Conservation (phyloP, 2,888 invertebrate species). For the Heliothis peltigera region DNA sequence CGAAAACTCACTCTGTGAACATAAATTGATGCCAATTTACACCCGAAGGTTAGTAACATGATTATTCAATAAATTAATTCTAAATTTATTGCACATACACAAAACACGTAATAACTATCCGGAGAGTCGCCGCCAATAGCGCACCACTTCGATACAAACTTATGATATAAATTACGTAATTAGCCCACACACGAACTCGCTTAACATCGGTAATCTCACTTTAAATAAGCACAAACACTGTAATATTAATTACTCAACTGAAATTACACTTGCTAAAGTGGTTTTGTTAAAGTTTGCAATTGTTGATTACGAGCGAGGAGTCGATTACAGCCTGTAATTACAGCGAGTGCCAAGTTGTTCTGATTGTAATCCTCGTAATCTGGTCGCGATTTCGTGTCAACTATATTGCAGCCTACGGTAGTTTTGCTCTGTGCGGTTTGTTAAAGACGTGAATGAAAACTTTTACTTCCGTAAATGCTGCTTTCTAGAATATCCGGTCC, state of each 20-base stretch:
- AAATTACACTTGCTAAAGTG: slow-evolving; percentile 73
- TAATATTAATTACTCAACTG: slow-evolving; percentile 74
- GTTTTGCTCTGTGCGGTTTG: background rate
- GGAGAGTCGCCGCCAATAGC: slow-evolving; percentile 28
- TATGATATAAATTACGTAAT: slow-evolving; percentile 62
- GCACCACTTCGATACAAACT: slow-evolving; percentile 57
- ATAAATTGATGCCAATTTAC: background rate
- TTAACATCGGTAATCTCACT: slow-evolving; percentile 58
- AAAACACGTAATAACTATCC: slow-evolving; percentile 19
- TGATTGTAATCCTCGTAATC: slow-evolving; percentile 67
- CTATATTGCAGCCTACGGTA: slow-evolving; percentile 8
- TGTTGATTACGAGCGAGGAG: slow-evolving; percentile 68
- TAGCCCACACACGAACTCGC: slow-evolving; percentile 51
- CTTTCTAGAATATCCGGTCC: background rate
- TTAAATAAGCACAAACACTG: slow-evolving; percentile 62
- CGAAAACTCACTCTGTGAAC: too few species aligned
- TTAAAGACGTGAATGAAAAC: background rate
- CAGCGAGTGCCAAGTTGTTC: slow-evolving; percentile 54
- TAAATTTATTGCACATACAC: background rate
- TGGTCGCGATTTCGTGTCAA: slow-evolving; percentile 63
- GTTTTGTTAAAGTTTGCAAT: slow-evolving; percentile 74
- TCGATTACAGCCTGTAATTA: slow-evolving; percentile 66
- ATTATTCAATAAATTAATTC: slow-evolving; percentile 1
- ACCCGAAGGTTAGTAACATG: background rate
- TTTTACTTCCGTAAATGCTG: background rate